Percentiles rank a stretch among this genome's conserved stretches.
These are phyloP conservation scores for Creontiades dilutus DNA, from an alignment of 2,888 invertebrate genomes.

Conservation along the genomic window DNA sequence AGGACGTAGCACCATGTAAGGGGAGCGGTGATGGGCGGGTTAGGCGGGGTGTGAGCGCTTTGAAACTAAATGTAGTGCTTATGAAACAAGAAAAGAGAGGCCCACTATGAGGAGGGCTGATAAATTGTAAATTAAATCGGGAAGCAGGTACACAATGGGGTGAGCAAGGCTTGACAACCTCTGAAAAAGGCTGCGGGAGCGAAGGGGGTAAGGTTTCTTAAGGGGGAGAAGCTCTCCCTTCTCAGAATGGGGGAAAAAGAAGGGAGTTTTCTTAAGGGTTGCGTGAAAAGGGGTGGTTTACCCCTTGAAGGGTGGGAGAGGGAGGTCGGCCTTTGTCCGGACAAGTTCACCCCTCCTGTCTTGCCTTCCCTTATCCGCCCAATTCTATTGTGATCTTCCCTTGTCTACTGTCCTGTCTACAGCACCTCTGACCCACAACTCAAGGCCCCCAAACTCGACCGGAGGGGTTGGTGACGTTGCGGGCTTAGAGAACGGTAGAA, in stretches of 20 bases:
- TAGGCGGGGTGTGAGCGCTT: slow-evolving; percentile 5
- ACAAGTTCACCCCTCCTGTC: background rate
- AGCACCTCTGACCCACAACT: background rate
- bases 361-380: background rate
- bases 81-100: slow-evolving; percentile 36
- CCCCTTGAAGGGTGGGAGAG: background rate
- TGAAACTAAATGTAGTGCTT: slow-evolving; percentile 63
- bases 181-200: background rate
- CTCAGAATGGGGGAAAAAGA: background rate
- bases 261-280: slow-evolving; percentile 46
- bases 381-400: slow-evolving; percentile 35
- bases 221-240: background rate
- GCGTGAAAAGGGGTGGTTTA: slow-evolving; percentile 50
- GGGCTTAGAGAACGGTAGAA: no score
- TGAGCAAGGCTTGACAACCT: slow-evolving; percentile 36
- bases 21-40: background rate
- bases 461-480: no score
- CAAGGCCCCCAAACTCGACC: background rate
- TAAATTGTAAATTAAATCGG: slow-evolving; percentile 63
- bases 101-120: slow-evolving; percentile 44
- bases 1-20: background rate
- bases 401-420: slow-evolving; percentile 22
- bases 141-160: slow-evolving; percentile 57
- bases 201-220: background rate
- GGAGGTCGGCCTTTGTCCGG: slow-evolving; percentile 28